A percentile compares a stretch with the other conserved stretches of the same genome.
Conservation (phyloP, 2,797 vertebrate species). For the Pogoniulus pusillus region DNA sequence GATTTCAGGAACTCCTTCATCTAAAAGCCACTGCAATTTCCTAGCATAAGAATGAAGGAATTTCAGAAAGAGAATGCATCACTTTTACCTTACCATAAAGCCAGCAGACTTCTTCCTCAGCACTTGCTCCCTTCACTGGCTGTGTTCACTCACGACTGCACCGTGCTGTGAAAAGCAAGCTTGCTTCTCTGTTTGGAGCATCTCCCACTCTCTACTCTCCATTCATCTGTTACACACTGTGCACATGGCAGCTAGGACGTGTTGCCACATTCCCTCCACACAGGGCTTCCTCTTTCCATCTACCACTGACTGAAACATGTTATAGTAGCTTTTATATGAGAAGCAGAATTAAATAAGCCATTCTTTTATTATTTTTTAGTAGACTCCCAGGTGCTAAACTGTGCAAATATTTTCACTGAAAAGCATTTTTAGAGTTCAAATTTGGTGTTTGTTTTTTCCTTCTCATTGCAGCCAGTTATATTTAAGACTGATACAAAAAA, state of each 20-base stretch:
- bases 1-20: conserved; percentile 22
- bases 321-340: not conserved
- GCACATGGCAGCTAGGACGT: not conserved
- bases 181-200: not conserved
- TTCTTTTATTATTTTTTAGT: not conserved
- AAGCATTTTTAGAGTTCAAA: not conserved
- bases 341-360: not conserved
- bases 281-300: not conserved
- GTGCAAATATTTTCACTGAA: not conserved
- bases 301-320: not conserved
- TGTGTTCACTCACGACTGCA: not conserved
- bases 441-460: not conserved
- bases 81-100: not conserved
- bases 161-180: conserved; percentile 12
- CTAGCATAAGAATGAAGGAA: conserved; percentile 1
- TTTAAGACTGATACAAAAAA: no score
- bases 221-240: not conserved
- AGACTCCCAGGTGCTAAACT: not conserved
- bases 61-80: conserved; percentile 17
- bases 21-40: conserved; percentile 33
- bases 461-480: not conserved
- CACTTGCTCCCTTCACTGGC: not conserved
- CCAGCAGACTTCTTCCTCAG: not conserved
- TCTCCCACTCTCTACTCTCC: not conserved
- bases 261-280: not conserved